Evolutionary conservation across 1,140 invertebrate species (phyloP), one percentile per base, ranked within the genome.

Genomic region (Magallana gigas): DNA sequence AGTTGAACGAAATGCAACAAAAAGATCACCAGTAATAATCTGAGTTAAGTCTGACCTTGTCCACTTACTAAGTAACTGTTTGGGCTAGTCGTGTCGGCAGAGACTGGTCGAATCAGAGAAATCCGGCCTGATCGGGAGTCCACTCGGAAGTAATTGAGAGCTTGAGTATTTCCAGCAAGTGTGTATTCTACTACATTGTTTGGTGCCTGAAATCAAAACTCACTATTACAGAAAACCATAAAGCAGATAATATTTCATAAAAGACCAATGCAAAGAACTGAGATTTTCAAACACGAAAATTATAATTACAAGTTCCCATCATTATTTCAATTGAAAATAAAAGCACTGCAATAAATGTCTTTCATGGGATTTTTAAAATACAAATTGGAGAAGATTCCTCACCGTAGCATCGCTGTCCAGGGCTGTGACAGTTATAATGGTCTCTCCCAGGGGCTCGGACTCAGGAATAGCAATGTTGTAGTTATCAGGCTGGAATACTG

Each of bases 81-180:
- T 36, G 59, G 80, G 18, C 68, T 88, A 59, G 23, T 59, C 7
- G 60, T 58, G 60, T 89, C 89, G 16, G 62, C 87, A 6, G 85
- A 85, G 1, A 91, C 80, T 16, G 87, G 88, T 12, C 80, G 83
- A 58, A 88, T 84, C 80, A 91, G 58, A 18, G 88, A 88, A 57
- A 90, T 85, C 36, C 82, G 36, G n/a, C 90, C 89, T 14, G 88
- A 80, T 12, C 57, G 23, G 9, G 81, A 81, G 80, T 90, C 85
- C 57, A 90, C 83, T 48, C 84, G 71, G 87, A 91, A 91, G 64
- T 90, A 91, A 48, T 57, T 62, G 18, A 80, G 59, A 59, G 87
- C 89, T 29, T 86, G 64, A 5, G 68, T 18, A 85, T 88, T 85
- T 64, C 84, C 87, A 23, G 68, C 59, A n/a, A 88, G 16, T 12